Conservation (phyloP, 2,113 vertebrate species). For the Semnornis frantzii region DNA sequence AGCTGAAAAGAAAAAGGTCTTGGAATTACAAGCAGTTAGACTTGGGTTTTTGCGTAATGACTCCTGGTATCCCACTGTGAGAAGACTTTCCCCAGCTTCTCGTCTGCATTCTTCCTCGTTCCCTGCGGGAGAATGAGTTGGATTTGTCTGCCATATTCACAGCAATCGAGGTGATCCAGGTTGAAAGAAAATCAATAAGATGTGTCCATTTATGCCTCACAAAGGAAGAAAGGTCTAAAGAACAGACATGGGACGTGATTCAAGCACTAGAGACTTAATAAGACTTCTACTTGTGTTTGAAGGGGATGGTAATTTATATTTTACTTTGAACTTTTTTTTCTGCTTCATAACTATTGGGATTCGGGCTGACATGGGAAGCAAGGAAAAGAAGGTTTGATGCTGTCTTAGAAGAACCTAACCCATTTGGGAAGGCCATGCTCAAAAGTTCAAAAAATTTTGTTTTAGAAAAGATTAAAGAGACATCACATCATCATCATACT, state of each 20-base stretch:
- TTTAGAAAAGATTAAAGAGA: slow-evolving; percentile 82
- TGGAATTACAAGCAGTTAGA: slow-evolving; percentile 80
- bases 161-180: slow-evolving; percentile 91
- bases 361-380: slow-evolving; percentile 80
- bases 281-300: slow-evolving; percentile 82
- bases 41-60: slow-evolving; percentile 85
- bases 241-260: slow-evolving; percentile 85
- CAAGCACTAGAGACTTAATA: slow-evolving; percentile 84
- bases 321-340: slow-evolving; percentile 81
- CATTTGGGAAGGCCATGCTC: slow-evolving; percentile 78
- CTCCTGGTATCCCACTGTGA: slow-evolving; percentile 80
- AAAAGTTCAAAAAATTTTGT: slow-evolving; percentile 80
- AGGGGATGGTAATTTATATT: slow-evolving; percentile 82
- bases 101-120: slow-evolving; percentile 79
- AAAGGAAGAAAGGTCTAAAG: slow-evolving; percentile 86
- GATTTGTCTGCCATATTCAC: slow-evolving; percentile 92
- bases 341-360: slow-evolving; percentile 83
- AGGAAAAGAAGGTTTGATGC: slow-evolving; percentile 82
- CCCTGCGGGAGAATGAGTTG: slow-evolving; percentile 86
- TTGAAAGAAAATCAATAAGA: slow-evolving; percentile 99
- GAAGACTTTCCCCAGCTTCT: slow-evolving; percentile 77
- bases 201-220: slow-evolving; percentile 93
- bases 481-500: slow-evolving; percentile 73
- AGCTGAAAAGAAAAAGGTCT: slow-evolving; percentile 76
- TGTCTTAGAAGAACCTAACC: slow-evolving; percentile 83